Conservation (phyloP, 2,888 invertebrate genomes). For the Boloria selene region DNA sequence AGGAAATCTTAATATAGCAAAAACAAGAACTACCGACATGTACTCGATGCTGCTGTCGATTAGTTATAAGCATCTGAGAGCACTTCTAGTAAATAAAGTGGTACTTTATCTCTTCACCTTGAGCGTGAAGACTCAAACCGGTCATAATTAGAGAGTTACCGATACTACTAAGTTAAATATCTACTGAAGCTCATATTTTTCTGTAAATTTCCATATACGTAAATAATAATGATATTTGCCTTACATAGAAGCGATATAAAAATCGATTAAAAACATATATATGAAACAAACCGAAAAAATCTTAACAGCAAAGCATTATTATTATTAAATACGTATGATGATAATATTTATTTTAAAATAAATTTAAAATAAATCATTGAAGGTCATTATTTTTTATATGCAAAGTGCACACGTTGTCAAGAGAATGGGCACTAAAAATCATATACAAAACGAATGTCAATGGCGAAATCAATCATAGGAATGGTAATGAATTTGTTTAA, state of each 20-base stretch:
- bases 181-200: not conserved
- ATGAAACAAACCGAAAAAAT: no score
- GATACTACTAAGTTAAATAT: conserved; percentile 17
- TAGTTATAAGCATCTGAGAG: conserved; percentile 16
- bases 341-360: not conserved
- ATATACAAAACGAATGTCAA: not conserved
- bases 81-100: conserved; percentile 8
- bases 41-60: conserved; percentile 4
- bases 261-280: no score
- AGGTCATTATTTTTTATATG: conserved; percentile 11
- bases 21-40: conserved; percentile 4
- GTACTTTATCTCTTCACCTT: conserved; percentile 17
- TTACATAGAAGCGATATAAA: no score
- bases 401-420: conserved; percentile 22
- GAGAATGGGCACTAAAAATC: not conserved
- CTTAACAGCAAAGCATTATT: no score
- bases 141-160: conserved; percentile 30
- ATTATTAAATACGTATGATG: no score
- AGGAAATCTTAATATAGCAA: conserved; percentile 4
- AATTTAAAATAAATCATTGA: not conserved
- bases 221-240: no score
- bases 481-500: conserved; percentile 1
- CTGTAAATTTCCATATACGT: not conserved
- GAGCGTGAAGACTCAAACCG: conserved; percentile 19
- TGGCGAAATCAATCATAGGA: not conserved